A percentile compares a stretch with the other conserved stretches of the same genome.
Evolutionary conservation across 2,797 vertebrate species (phyloP).

Genomic region (Arnoldichthys spilopterus): DNA sequence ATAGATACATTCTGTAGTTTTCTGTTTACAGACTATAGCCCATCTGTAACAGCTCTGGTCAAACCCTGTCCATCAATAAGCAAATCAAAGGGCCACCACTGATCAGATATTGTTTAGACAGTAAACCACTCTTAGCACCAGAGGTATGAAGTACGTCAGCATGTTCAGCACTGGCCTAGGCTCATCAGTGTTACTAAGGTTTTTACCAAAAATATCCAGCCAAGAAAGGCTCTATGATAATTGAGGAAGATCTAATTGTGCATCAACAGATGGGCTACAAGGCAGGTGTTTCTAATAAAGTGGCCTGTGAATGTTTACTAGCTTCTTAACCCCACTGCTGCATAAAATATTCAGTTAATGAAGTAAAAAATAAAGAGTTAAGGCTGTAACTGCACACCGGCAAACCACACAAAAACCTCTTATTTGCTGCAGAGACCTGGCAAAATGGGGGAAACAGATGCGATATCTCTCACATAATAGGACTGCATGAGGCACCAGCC

Average conservation of each 20-base stretch:
- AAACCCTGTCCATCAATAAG: too few relatives aligned
- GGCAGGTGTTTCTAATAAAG: not conserved
- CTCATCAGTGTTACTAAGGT: too few relatives aligned
- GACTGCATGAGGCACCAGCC: conserved; percentile 43
- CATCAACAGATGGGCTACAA: not conserved
- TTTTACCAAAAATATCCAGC: not conserved
- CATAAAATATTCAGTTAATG: not conserved
- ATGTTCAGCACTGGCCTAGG: too few relatives aligned
- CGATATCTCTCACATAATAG: conserved; percentile 21
- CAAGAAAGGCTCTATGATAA: not conserved
- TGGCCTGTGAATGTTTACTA: not conserved
- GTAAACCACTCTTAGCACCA: too few relatives aligned
- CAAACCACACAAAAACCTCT: not conserved
- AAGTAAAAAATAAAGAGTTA: not conserved
- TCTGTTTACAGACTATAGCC: too few relatives aligned
- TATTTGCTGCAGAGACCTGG: not conserved
- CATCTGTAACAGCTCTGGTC: too few relatives aligned
- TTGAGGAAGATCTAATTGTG: not conserved
- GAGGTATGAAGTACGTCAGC: too few relatives aligned
- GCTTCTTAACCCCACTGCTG: not conserved
- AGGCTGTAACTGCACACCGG: not conserved
- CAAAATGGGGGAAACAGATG: not conserved
- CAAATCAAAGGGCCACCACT: too few relatives aligned
- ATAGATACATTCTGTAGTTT: too few relatives aligned
- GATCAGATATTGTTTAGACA: too few relatives aligned